Evolutionary conservation across 2,797 vertebrate species (phyloP).

Genomic region (Manis crassicaudata): DNA sequence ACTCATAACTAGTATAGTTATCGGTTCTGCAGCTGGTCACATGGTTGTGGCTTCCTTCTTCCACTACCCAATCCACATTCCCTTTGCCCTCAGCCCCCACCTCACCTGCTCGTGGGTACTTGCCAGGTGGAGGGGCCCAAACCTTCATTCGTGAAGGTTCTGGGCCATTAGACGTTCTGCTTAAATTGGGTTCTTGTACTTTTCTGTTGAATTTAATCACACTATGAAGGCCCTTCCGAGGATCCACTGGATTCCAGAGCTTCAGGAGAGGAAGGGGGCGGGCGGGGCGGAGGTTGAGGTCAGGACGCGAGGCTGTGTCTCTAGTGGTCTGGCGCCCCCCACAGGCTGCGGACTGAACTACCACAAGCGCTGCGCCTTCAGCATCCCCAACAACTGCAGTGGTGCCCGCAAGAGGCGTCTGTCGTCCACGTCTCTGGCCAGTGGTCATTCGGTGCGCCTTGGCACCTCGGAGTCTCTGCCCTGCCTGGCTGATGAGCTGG

Average conservation of each 20-base stretch:
- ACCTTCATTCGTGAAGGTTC: neutral
- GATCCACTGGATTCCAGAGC: neutral
- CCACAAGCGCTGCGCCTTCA: slow-evolving; percentile 96
- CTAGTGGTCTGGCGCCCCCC: slow-evolving; percentile 25
- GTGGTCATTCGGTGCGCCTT: slow-evolving; percentile 91
- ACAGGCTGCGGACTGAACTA: slow-evolving; percentile 95
- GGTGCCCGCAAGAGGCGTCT: slow-evolving; percentile 93
- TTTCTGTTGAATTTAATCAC: neutral
- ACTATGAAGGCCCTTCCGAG: neutral
- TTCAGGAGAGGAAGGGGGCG: neutral
- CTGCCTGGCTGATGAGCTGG: slow-evolving; percentile 86
- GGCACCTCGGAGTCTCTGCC: slow-evolving; percentile 90
- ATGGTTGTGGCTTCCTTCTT: neutral
- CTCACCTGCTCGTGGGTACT: neutral
- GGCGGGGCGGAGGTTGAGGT: neutral
- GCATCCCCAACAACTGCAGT: slow-evolving; percentile 96
- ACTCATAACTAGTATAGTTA: no score
- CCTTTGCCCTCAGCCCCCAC: neutral
- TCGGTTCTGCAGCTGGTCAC: neutral
- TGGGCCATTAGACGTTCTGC: neutral
- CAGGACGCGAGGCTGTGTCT: neutral
- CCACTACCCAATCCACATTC: neutral
- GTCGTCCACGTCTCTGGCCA: slow-evolving; percentile 92
- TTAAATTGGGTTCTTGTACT: neutral
- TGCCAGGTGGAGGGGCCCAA: neutral